Base-by-base conservation (phyloP, 2,113 vertebrate genomes). In the Amazona vittata region DNA sequence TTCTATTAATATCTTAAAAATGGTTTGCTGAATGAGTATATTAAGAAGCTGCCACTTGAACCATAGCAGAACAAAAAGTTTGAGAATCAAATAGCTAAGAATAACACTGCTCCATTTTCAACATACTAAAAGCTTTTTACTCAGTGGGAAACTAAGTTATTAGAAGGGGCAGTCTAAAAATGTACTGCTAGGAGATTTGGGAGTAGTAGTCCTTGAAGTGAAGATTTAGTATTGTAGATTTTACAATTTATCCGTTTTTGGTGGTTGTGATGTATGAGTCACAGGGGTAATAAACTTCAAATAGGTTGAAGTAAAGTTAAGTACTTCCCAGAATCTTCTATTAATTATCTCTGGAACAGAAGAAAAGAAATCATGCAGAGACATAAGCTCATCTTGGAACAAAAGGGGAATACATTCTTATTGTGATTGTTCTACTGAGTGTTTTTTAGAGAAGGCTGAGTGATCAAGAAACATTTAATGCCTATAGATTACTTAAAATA, bases 241-340 rank as follows among this genome's bases (percentile, higher is more conserved):
- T 98, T 97, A 98, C 97, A 97, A 96, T 97, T 97, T 98, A 97
- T 97, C 94, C 97, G 96, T 97, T 98, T 97, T 96, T 91, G 92
- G 96, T 95, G 78, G 89, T 96, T 97, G 94, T 95, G 94, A 97
- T 97, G 83, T 95, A 82, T 94, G 94, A 97, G 95, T 94, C 97
- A 97, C 94, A 69, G 84, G 97, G 97, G 97, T 97, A 98, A 98
- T 97, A 98, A 97, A 97, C 96, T 97, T 97, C 96, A 98, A 97
- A 98, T 93, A 97, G 93, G 92, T 93, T 98, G 95, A 96, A 96
- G 94, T 94, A 94, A 97, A 98, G 96, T 97, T 97, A 98, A 98
- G 94, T 86, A 94, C 83, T 96, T 98, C 90, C 93, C 90, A 89
- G 89, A 97, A 95, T 97, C 93, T 98, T 97, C 93, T 97, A 94